Conservation (phyloP, 2,113 vertebrate species). For the Sus scrofa region DNA sequence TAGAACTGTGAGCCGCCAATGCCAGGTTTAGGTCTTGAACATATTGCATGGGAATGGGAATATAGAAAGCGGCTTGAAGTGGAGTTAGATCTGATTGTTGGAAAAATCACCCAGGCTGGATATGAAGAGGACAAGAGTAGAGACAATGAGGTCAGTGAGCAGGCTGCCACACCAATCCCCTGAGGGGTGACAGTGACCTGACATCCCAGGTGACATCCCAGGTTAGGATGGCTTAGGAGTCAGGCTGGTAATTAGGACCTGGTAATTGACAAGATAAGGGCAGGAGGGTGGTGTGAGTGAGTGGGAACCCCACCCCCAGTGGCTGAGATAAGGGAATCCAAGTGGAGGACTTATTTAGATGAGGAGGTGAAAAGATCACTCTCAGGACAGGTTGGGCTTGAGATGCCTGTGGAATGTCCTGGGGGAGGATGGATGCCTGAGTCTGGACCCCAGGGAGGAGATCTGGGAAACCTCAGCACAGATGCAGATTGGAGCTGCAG, state of each 20-base stretch:
- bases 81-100: background rate
- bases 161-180: too few species aligned
- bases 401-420: background rate
- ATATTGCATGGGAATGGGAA: background rate
- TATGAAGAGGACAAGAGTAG: background rate
- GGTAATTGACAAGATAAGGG: background rate
- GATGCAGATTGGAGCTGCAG: background rate
- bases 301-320: too few species aligned
- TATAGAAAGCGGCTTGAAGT: background rate
- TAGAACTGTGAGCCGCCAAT: background rate
- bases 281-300: background rate
- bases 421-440: background rate
- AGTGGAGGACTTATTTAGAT: background rate
- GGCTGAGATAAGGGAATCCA: background rate
- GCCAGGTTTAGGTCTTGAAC: slow-evolving; percentile 1
- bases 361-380: background rate
- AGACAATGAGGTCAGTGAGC: background rate
- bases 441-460: background rate
- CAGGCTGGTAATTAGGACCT: background rate
- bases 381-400: background rate
- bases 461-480: too few species aligned
- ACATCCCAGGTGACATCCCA: too few species aligned
- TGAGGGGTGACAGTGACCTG: fast-evolving
- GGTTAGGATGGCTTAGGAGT: background rate
- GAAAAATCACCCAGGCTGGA: background rate